Base-by-base conservation (phyloP, 2,888 invertebrate genomes). In the Drosophila ochracea region DNA sequence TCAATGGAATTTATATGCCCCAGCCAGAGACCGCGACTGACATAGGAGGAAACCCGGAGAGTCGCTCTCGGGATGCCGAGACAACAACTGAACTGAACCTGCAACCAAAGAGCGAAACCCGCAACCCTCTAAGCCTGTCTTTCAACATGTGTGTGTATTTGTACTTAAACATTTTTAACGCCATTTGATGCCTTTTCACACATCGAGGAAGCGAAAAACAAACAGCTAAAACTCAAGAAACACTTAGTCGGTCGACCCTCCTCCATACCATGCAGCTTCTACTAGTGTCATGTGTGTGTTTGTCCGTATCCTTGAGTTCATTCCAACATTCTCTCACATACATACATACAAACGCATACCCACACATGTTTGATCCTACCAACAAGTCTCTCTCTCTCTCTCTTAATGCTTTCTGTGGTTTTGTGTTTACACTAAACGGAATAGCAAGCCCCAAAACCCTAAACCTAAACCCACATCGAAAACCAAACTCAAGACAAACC, bases 101-200 rank as follows among this genome's bases (percentile, higher is more conserved):
- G 58, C 71, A 65, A 53, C 64, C 60, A 66, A 70, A 61, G 35
- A 57, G 30, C 35, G 35, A 58, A 59, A n/a, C 62, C 61, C 52
- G 52, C 68, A 58, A 69, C 37, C 53, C 60, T 59, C 53, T 43
- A 2, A 58, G 49, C 35, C 37, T 35, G 37, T 67, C 49, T 60
- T 69, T 39, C 28, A 39, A 68, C 49, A 19, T 61, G 25, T 35
- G 37, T 49, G 68, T 58, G 63, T 58, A 62, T 68, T 52, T 83
- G 73, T 84, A 85, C 81, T 88, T 88, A 90, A 86, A 78, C 78
- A 83, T 87, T 89, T 89, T 88, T 89, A 89, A 88, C 88, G 88
- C 89, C 88, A 88, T 89, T 88, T 89, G 89, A 89, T 87, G 88
- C 88, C 88, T 89, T 88, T 88, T 88, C 84, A 88, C 88, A 85